Base-by-base conservation (phyloP, 2,888 invertebrate species). In the Phengaris arion region DNA sequence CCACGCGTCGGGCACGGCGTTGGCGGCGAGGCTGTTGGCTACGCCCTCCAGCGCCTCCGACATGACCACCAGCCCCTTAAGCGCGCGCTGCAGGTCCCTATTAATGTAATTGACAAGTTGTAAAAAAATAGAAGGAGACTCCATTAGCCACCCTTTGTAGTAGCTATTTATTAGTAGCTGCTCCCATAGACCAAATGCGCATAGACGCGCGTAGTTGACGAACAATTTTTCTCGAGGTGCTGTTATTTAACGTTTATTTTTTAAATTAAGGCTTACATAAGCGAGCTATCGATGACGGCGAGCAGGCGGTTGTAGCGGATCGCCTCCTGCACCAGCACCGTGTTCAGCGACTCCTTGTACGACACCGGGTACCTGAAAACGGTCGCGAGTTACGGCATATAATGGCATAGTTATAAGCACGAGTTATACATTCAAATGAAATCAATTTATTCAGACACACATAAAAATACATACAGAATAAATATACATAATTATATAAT, bases 321-420 rank as follows among this genome's bases (percentile, higher is more conserved):
- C 52, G 97, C 96, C 88, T 98, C 98, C 87, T 98, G 98, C 8
- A 96, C 94, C 12, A 98, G 91, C 12, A 98, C 98, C 0, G 98
- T 98, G 87, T 98, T 98, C 88, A 98, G 94, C 0, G 98, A 98
- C 89, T 98, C 98, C 83, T 97, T 96, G 86, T 98, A 98, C 68
- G 95, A 91, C 0, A 98, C 97, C 0, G 98, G 98, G 87, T 97
- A 98, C 77, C 96, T 96, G 82, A 48, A 52, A 45, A 77, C 8
- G 74, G 10, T 45, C 35, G 46, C 6, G 6, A 48, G 48, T 48
- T 48, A 48, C 8, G 35, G 35, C 35, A 35, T 48, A 6, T 6
- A 48, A 48, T 3, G 7, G 6, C 48, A 48, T 6, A 6, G 48
- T 6, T 48, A 48, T 8, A 48, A 6, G 48, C 6, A 48, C 48